Evolutionary conservation across 1,140 invertebrate genomes (phyloP), one percentile per base, ranked within the genome.

Genomic region (Diabrotica undecimpunctata): DNA sequence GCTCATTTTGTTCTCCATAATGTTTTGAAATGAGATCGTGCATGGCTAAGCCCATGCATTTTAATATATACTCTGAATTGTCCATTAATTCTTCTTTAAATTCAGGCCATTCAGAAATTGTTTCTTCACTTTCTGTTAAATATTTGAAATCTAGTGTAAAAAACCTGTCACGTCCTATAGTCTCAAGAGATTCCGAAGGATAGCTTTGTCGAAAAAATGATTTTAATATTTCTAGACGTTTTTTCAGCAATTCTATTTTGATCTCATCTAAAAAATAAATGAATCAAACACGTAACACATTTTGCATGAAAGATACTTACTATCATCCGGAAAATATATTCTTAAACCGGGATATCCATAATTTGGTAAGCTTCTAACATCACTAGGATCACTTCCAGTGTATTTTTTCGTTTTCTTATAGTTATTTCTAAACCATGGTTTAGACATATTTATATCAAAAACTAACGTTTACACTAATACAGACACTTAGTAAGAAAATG

Each of bases 21-120:
- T 69, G 54, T 46, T 69, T 67, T 51, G 58, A 66, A 50, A 70
- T 66, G 72, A 88, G 85, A 79, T 91, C 86, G 81, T 93, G 86
- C 78, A 92, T 85, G 61, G 89, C 88, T 66, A 91, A 79, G 62
- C 88, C 88, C 36, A 94, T 75, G 70, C 86, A 86, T 60, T 84
- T 83, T 35, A 93, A 80, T 51, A 85, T 83, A 66, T 81, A 79
- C 65, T 83, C 81, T 10, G 91, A 88, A 66, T 83, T 84, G 60
- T 88, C 84, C 72, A 82, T 82, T 60, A 93, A 75, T 65, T 92
- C 86, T 52, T 79, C 80, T 66, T 83, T 78, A 74, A 94, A 88
- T 66, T 82, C 78, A 39, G 82, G 74, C 87, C 90, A 90, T 35
- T 80, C 68, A 41, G 77, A 78, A 9, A 76, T 69, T 63, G 93